phyloP scores from a whole-genome alignment of 2,888 invertebrate genomes.

The Nomada flava region DNA sequence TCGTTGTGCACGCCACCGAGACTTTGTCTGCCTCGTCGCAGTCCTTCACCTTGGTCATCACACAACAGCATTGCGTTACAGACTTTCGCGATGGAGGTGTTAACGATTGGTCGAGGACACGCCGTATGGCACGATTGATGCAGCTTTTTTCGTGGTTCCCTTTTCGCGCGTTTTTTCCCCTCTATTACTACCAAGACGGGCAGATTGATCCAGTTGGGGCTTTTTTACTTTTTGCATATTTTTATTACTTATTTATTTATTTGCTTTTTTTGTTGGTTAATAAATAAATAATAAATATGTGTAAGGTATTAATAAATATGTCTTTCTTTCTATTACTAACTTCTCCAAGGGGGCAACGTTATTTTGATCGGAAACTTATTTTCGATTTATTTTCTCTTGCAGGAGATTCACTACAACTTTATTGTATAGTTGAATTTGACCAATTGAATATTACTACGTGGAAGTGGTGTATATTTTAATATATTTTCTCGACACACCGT shows the following conservation, averaged over 20 bases:
- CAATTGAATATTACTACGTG: too few relatives aligned
- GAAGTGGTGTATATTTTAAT: too few relatives aligned
- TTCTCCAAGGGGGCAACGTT: too few relatives aligned
- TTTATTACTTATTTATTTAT: background rate
- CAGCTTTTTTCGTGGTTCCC: slow-evolving; percentile 47
- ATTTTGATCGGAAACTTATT: too few relatives aligned
- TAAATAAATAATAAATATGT: too few relatives aligned
- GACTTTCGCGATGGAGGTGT: slow-evolving; percentile 21
- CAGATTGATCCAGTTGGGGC: too few relatives aligned
- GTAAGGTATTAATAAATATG: too few relatives aligned
- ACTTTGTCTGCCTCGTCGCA: slow-evolving; percentile 69
- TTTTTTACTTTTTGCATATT: background rate
- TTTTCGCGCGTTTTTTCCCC: background rate
- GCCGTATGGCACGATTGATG: slow-evolving; percentile 62
- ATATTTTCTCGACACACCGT: too few relatives aligned
- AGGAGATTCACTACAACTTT: too few relatives aligned
- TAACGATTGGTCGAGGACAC: slow-evolving; percentile 68
- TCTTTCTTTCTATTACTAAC: too few relatives aligned
- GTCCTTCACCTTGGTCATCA: slow-evolving; percentile 64
- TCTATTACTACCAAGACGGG: background rate
- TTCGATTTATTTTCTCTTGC: too few relatives aligned
- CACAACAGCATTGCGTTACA: slow-evolving; percentile 57
- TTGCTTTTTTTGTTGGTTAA: background rate
- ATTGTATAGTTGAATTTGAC: too few relatives aligned
- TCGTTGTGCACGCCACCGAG: slow-evolving; percentile 75